phyloP scores from a whole-genome alignment of 2,888 invertebrate genomes.

The Orchestes rusci region DNA sequence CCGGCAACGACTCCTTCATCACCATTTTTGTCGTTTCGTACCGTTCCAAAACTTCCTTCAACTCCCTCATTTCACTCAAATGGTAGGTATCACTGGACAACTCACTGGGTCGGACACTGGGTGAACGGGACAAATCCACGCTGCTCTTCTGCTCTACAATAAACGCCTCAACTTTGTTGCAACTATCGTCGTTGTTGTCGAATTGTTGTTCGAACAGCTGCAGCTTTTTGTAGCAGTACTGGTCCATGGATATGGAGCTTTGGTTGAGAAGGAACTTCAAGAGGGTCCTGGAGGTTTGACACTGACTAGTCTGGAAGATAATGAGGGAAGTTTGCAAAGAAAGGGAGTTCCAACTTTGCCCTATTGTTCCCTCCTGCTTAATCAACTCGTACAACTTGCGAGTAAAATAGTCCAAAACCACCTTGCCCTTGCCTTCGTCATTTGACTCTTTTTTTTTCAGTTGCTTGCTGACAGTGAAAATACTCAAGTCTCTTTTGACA shows the following conservation, averaged over 20 bases:
- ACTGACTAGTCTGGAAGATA: constrained; percentile 6
- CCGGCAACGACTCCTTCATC: not conserved
- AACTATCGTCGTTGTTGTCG: constrained; percentile 7
- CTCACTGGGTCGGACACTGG: not conserved
- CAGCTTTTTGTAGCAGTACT: not conserved
- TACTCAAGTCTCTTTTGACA: too few species aligned
- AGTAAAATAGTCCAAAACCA: constrained; percentile 21
- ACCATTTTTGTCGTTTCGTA: constrained; percentile 14
- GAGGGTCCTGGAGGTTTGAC: constrained; percentile 18
- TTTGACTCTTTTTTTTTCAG: not conserved
- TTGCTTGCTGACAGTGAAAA: not conserved
- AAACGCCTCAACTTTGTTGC: constrained; percentile 18
- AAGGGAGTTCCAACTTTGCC: not conserved
- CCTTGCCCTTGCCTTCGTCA: not conserved
- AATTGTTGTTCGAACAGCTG: not conserved
- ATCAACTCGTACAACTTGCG: constrained; percentile 22
- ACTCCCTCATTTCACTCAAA: constrained; percentile 4
- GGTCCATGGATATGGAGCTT: not conserved
- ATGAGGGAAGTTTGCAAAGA: constrained; percentile 13
- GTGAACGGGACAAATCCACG: constrained; percentile 3
- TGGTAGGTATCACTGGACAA: constrained; percentile 2
- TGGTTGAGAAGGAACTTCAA: constrained; percentile 1
- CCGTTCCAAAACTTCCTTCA: constrained; percentile 19
- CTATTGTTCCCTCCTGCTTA: constrained; percentile 2
- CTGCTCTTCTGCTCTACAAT: constrained; percentile 14